These are phyloP conservation scores for Lasioglossum oenotherae DNA, from an alignment of 2,888 invertebrate genomes.

Conservation along the genomic window DNA sequence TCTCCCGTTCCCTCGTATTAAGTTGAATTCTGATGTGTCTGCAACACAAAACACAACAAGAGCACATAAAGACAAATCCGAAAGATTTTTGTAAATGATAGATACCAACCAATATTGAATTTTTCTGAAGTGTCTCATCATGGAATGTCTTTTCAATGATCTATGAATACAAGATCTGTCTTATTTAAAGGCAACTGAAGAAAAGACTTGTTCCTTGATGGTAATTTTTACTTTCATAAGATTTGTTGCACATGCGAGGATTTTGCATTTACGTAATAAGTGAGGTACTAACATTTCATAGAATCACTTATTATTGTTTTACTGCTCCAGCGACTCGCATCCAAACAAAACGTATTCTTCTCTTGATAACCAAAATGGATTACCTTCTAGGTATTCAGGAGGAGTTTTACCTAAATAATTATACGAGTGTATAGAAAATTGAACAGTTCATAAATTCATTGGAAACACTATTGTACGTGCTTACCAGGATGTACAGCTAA, in stretches of 20 bases:
- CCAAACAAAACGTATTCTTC: slow-evolving; percentile 84
- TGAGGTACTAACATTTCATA: slow-evolving; percentile 52
- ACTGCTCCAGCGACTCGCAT: slow-evolving; percentile 81
- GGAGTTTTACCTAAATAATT: slow-evolving; percentile 80
- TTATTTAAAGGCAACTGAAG: slow-evolving; percentile 77
- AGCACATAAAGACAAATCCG: background rate
- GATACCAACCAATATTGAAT: slow-evolving; percentile 49
- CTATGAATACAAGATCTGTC: slow-evolving; percentile 42
- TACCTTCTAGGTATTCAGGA: slow-evolving; percentile 81
- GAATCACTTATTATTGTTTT: slow-evolving; percentile 57
- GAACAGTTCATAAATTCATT: background rate
- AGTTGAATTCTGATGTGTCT: slow-evolving; percentile 30
- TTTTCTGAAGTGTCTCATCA: slow-evolving; percentile 40
- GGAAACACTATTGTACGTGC: slow-evolving; percentile 21
- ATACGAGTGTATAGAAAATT: slow-evolving; percentile 10
- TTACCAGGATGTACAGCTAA: slow-evolving; percentile 82
- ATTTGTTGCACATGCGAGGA: slow-evolving; percentile 36
- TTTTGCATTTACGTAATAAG: slow-evolving; percentile 45
- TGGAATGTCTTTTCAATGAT: slow-evolving; percentile 63
- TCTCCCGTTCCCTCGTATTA: slow-evolving; percentile 21
- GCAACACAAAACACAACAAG: slow-evolving; percentile 5
- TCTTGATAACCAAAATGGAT: slow-evolving; percentile 84
- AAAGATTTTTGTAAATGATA: background rate
- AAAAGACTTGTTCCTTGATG: slow-evolving; percentile 79
- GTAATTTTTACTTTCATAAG: slow-evolving; percentile 76